These are phyloP conservation scores for Megalops atlanticus DNA, from an alignment of 2,113 vertebrate species.

Conservation along the genomic window DNA sequence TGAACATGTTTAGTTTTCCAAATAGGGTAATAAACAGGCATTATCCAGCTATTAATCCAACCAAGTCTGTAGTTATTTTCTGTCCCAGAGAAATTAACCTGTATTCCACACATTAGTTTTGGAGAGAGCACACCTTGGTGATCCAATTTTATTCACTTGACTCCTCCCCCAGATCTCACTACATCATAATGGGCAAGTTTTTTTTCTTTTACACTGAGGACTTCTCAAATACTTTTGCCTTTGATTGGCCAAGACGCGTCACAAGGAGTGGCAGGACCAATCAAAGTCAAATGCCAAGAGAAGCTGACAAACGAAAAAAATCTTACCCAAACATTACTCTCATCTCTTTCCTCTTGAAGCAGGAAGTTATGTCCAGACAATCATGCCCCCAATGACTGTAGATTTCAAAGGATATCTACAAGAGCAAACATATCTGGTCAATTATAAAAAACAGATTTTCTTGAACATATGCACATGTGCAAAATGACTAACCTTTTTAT, in stretches of 20 bases:
- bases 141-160: not conserved
- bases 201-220: not conserved
- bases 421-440: not conserved
- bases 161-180: conserved; percentile 10
- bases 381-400: not conserved
- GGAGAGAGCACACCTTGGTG: not conserved
- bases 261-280: not conserved
- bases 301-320: not conserved
- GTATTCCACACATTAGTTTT: conserved; percentile 42
- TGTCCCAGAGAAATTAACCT: conserved; percentile 41
- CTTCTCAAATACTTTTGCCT: not conserved
- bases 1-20: not conserved
- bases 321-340: not conserved
- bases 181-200: not conserved
- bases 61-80: conserved; percentile 23
- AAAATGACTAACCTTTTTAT: too few species aligned
- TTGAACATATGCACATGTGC: not conserved
- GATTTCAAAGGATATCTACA: not conserved
- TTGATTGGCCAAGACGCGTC: not conserved
- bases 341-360: not conserved
- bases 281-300: not conserved
- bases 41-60: not conserved
- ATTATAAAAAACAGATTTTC: not conserved
- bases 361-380: not conserved
- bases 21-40: not conserved